Evolutionary conservation across 2,888 invertebrate species (phyloP).

Genomic region (Mesorhabditis spiculigera): DNA sequence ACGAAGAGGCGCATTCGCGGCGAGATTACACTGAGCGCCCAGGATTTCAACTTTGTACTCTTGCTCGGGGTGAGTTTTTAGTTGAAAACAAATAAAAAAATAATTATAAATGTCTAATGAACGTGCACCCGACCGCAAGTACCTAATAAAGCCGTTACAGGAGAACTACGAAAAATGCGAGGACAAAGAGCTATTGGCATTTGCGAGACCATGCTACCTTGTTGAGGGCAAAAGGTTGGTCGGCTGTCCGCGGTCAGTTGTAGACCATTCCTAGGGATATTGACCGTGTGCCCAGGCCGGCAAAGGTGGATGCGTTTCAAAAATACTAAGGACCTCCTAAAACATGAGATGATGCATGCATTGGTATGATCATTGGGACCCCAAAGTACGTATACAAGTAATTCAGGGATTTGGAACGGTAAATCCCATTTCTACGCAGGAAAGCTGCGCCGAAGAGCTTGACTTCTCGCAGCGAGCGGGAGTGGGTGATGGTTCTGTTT

Average conservation of each 20-base stretch:
- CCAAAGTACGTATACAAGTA: slow-evolving; percentile 15
- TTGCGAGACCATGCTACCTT: background rate
- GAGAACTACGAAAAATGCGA: slow-evolving; percentile 1
- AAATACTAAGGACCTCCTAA: slow-evolving; percentile 32
- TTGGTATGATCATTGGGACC: slow-evolving; percentile 19
- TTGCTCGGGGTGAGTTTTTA: no score
- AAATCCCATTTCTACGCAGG: no score
- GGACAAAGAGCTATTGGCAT: background rate
- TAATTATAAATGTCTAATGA: no score
- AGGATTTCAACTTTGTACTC: no score
- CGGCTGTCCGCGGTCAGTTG: background rate
- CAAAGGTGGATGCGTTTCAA: slow-evolving; percentile 20
- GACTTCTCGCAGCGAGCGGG: no score
- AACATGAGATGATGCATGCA: slow-evolving; percentile 46
- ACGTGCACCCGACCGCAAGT: no score
- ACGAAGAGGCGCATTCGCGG: no score
- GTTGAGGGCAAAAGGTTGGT: background rate
- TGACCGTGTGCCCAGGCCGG: slow-evolving; percentile 26
- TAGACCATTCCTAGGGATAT: slow-evolving; percentile 28
- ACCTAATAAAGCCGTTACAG: background rate
- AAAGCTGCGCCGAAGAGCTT: no score
- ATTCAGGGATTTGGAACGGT: slow-evolving; percentile 22
- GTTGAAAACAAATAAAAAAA: no score
- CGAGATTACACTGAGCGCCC: no score
- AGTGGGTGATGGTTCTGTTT: no score